Base-by-base conservation (phyloP, 2,888 invertebrate genomes). In the Himalopsyche anomala region DNA sequence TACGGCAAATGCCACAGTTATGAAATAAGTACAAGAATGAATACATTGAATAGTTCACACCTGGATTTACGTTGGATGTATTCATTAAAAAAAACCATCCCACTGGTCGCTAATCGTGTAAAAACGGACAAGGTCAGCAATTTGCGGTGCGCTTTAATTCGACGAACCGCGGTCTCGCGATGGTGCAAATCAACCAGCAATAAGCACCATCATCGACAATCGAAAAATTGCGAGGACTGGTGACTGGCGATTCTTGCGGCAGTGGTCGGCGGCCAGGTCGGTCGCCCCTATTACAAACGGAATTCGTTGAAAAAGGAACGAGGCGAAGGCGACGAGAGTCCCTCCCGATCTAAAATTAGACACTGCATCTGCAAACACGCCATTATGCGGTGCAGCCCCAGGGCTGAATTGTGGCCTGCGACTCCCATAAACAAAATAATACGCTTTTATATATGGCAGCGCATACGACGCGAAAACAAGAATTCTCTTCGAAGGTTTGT, bases 331-430 rank as follows among this genome's bases (percentile, higher is more conserved):
- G 74, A 74, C 74, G 74, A 74, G 69, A 69, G 74, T 74, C 38
- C 74, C 74, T 74, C 28, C 28, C 74, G 74, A 74, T 28, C 74
- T 74, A 74, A 74, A 74, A 74, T 74, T 74, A 74, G 74, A 74
- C 74, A 74, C 38, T 74, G 74, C 74, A 74, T 74, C 74, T 74
- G 74, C 74, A 74, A 74, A 74, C 74, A 74, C 74, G 74, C 74
- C 12, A 74, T 74, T 74, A 74, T 74, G 74, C 74, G 74, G 74
- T 38, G 28, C 74, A 36, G 74, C 74, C 74, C 15, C 74, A 74
- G 74, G 74, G 74, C 74, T 74, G 74, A 36, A 74, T 36, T 36
- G 38, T 19, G 38, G 36, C 51, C 15, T 51, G 51, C 15, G 51
- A 51, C 51, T 15, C 51, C 15, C 51, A 15, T 51, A 51, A 51